phyloP scores from a whole-genome alignment of 2,888 invertebrate species.

The Macrophya alboannulata region DNA sequence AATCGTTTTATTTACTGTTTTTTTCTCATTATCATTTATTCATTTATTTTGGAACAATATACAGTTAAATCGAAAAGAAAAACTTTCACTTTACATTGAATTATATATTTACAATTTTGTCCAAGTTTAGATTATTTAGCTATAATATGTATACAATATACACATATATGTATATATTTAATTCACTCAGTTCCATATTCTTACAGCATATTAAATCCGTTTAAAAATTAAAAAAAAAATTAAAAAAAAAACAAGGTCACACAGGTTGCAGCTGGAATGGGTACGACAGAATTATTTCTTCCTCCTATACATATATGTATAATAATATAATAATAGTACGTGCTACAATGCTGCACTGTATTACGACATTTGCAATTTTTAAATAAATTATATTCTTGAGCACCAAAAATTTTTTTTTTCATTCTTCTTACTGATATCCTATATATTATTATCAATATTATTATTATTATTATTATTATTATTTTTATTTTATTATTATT shows the following conservation, averaged over 20 bases:
- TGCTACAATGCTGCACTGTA: neutral
- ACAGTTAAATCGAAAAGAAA: slow-evolving; percentile 68
- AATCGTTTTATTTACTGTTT: neutral
- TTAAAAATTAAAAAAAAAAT: neutral
- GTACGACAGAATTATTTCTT: neutral
- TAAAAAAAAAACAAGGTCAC: neutral
- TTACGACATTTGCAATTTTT: neutral
- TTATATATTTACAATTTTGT: slow-evolving; percentile 71
- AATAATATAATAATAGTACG: too few species aligned
- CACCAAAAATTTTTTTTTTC: slow-evolving; percentile 23
- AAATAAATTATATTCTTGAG: slow-evolving; percentile 13
- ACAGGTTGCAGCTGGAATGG: neutral
- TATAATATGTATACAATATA: slow-evolving; percentile 29
- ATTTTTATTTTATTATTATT: too few species aligned
- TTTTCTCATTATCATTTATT: neutral
- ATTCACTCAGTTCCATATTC: neutral
- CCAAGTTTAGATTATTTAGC: neutral
- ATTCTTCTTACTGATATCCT: neutral
- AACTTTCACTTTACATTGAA: slow-evolving; percentile 75
- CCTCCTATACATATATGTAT: neutral
- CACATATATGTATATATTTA: slow-evolving; percentile 34
- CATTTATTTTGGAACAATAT: slow-evolving; percentile 43
- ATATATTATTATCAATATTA: too few species aligned
- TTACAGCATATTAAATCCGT: neutral
- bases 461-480: too few species aligned